Evolutionary conservation across 2,113 vertebrate genomes (phyloP), one percentile per base, ranked within the genome.

Genomic region (Stercorarius parasiticus): DNA sequence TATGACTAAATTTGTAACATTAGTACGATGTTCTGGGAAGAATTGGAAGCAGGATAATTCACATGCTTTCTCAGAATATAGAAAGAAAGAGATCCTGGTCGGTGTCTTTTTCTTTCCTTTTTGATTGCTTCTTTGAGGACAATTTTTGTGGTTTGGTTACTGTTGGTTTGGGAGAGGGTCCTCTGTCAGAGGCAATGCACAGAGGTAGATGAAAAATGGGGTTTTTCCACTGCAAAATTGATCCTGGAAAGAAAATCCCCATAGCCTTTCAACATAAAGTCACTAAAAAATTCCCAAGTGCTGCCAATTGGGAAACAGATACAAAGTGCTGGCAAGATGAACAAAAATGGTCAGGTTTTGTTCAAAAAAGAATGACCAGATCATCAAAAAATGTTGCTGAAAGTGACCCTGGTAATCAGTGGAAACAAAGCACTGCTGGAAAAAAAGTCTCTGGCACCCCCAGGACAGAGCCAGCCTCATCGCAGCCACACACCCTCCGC

Each of bases 1-100:
- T 97, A 96, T 92, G 89, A 72, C 93, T 96, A 91, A 94, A 92
- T 95, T 93, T 96, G 95, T 95, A 92, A 88, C 67, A 22, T 97
- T 95, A 86, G 92, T 95, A 71, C 53, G 4, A 88, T 86, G 96
- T 95, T 96, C 94, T 52, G 45, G 64, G 93, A 93, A 89, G 88
- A 82, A 64, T 15, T 95, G 74, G 86, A 83, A 97, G 88, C 92
- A 25, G 72, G 83, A 30, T 73, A 62, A 71, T 94, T 93, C 88
- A 97, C 93, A 61, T 82, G 79, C 91, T 92, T 85, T 95, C 93
- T 94, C 91, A 95, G 96, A 96, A 97, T 95, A 64, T 34, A 90
- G 70, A 65, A 56, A 49, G 88, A 88, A 96, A 92, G 88, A 93
- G 64, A 73, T 80, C 43, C 90, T 80, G 45, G 73, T 85, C 2